Percentiles rank a stretch among this genome's conserved stretches.
phyloP scores from a whole-genome alignment of 2,888 invertebrate species.

The Pandemis corylana region DNA sequence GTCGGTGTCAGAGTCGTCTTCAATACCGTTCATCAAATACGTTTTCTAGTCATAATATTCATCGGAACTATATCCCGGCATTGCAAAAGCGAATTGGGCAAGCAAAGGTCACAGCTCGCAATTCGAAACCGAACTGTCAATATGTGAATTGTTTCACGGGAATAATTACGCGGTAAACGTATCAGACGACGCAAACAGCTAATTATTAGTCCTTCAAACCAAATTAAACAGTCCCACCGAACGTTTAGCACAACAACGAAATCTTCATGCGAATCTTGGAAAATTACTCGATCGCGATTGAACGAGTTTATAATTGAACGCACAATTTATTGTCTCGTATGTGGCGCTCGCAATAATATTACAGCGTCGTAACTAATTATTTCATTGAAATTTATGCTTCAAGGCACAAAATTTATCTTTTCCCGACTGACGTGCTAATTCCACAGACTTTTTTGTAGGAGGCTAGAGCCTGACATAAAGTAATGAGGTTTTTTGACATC shows the following conservation, averaged over 20 bases:
- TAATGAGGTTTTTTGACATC: neutral
- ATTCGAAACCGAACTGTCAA: slow-evolving; percentile 16
- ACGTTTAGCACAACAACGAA: slow-evolving; percentile 36
- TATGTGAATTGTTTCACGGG: slow-evolving; percentile 23
- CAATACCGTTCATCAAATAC: slow-evolving; percentile 47
- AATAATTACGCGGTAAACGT: slow-evolving; percentile 34
- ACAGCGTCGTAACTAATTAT: slow-evolving; percentile 45
- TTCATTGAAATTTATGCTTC: slow-evolving; percentile 55
- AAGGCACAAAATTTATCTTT: slow-evolving; percentile 58
- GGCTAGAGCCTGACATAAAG: slow-evolving; percentile 5
- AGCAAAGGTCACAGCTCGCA: slow-evolving; percentile 36
- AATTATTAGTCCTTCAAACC: slow-evolving; percentile 42
- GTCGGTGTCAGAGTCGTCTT: slow-evolving; percentile 38
- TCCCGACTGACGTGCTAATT: slow-evolving; percentile 54
- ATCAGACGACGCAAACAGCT: slow-evolving; percentile 43
- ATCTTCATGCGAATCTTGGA: slow-evolving; percentile 9
- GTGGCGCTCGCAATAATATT: slow-evolving; percentile 43
- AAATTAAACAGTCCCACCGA: slow-evolving; percentile 39
- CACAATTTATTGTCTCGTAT: slow-evolving; percentile 45
- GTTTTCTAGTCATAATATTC: slow-evolving; percentile 42
- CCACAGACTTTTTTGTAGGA: slow-evolving; percentile 44
- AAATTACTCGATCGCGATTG: slow-evolving; percentile 41
- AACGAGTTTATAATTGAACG: slow-evolving; percentile 36
- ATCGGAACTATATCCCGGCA: slow-evolving; percentile 45
- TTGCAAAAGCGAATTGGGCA: slow-evolving; percentile 41